Evolutionary conservation across 2,113 vertebrate genomes (phyloP).

Genomic region (Gobio gobio): DNA sequence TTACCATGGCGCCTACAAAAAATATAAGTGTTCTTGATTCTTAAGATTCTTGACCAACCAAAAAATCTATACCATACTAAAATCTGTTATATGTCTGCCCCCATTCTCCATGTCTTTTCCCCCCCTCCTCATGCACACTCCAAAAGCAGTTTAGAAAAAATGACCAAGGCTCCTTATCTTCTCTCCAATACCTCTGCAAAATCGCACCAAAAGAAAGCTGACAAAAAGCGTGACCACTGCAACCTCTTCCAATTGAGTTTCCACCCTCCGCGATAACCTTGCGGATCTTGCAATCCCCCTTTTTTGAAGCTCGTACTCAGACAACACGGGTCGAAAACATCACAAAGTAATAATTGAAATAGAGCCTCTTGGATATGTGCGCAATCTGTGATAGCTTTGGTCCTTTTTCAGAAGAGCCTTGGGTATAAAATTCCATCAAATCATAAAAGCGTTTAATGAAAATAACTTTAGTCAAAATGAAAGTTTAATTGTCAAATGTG

Average conservation of each 20-base stretch:
- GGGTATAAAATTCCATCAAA: neutral
- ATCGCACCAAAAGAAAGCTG: slow-evolving; percentile 33
- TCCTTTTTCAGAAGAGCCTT: slow-evolving; percentile 11
- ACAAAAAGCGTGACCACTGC: slow-evolving; percentile 40
- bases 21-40: neutral
- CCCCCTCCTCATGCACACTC: neutral
- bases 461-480: neutral
- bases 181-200: slow-evolving; percentile 31
- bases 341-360: slow-evolving; percentile 27
- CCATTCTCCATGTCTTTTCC: neutral
- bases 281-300: slow-evolving; percentile 27
- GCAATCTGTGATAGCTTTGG: neutral
- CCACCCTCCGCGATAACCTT: slow-evolving; percentile 46
- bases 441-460: neutral
- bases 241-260: slow-evolving; percentile 34
- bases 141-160: slow-evolving; percentile 37
- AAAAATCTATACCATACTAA: neutral
- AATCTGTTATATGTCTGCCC: neutral
- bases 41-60: neutral
- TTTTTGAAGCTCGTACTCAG: slow-evolving; percentile 11
- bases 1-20: neutral
- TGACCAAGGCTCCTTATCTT: slow-evolving; percentile 43
- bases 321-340: slow-evolving; percentile 38
- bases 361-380: slow-evolving; percentile 14
- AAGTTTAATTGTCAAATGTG: neutral